Evolutionary conservation across 2,113 vertebrate species (phyloP).

Genomic region (Chamaetylas fuelleborni): DNA sequence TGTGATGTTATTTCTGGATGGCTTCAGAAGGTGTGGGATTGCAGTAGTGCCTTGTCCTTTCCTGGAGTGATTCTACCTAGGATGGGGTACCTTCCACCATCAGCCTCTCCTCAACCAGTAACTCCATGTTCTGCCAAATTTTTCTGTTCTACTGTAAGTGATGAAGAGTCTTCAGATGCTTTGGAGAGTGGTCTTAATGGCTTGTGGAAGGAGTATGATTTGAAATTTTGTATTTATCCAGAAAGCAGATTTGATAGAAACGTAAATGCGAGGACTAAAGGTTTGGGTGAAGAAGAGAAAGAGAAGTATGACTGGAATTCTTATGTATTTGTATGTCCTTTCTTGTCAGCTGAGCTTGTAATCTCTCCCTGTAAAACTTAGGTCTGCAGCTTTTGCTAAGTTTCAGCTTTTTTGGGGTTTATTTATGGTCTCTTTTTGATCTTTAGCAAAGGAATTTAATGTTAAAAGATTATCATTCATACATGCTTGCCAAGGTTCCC

Average conservation of each 20-base stretch:
- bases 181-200: neutral
- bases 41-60: neutral
- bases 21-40: neutral
- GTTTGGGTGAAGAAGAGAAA: neutral
- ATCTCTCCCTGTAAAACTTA: neutral
- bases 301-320: neutral
- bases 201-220: neutral
- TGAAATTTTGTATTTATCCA: neutral
- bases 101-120: neutral
- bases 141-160: neutral
- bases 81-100: neutral
- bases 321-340: neutral
- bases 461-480: neutral
- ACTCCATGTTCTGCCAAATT: neutral
- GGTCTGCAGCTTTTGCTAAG: neutral
- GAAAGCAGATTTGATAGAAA: neutral
- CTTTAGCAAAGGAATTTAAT: neutral
- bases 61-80: neutral
- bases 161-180: neutral
- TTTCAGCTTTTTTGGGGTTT: neutral
- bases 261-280: neutral
- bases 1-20: neutral
- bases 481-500: neutral
- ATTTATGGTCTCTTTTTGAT: neutral
- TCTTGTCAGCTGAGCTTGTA: neutral